Evolutionary conservation across 2,113 vertebrate genomes (phyloP).

Genomic region (Alexandromys fortis): DNA sequence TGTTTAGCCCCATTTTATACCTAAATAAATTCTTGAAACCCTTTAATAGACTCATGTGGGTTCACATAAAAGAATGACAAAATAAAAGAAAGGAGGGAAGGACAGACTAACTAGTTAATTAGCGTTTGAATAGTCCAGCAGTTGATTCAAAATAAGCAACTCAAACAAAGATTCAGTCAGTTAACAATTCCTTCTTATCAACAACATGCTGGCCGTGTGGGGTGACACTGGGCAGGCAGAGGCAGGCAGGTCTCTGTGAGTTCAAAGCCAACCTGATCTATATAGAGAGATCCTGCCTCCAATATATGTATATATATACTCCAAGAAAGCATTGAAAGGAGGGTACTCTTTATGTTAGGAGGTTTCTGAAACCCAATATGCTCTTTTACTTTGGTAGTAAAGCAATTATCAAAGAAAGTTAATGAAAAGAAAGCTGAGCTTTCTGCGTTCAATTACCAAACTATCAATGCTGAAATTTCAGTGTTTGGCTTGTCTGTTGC

Average conservation of each 20-base stretch:
- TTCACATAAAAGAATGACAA: too few relatives aligned
- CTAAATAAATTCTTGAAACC: too few relatives aligned
- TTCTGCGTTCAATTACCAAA: neutral
- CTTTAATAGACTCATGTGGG: too few relatives aligned
- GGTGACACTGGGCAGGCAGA: neutral
- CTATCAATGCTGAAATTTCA: slow-evolving; percentile 20
- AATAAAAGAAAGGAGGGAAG: neutral
- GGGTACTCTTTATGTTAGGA: neutral
- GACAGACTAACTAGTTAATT: neutral
- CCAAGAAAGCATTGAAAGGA: neutral
- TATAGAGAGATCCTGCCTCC: neutral
- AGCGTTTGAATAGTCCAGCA: neutral
- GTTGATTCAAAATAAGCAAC: slow-evolving; percentile 40
- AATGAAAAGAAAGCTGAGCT: neutral
- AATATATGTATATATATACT: neutral
- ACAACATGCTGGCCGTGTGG: neutral
- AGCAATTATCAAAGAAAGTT: neutral
- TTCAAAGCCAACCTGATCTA: neutral
- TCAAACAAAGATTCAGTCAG: neutral
- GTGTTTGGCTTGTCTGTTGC: neutral
- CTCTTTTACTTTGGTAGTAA: neutral
- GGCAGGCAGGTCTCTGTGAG: neutral
- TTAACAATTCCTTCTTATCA: slow-evolving; percentile 41
- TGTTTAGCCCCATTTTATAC: too few relatives aligned
- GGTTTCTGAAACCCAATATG: neutral